Evolutionary conservation across 2,888 invertebrate species (phyloP).

Genomic region (Cynaeus angustus): DNA sequence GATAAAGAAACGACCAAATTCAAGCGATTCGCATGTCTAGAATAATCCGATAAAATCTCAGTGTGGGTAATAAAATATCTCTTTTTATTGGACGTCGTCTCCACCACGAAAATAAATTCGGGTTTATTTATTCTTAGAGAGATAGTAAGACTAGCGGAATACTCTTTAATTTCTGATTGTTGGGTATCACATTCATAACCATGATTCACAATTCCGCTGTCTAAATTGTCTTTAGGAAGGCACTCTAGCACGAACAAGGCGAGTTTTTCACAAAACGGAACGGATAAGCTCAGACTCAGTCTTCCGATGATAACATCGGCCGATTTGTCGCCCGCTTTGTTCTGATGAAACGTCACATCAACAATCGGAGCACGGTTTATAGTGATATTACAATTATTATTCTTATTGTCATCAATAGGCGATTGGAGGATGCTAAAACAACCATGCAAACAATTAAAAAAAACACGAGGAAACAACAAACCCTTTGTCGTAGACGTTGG

Average conservation of each 20-base stretch:
- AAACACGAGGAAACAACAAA: slow-evolving; percentile 59
- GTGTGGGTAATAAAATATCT: slow-evolving; percentile 77
- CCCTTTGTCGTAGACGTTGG: slow-evolving; percentile 76
- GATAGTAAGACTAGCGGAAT: slow-evolving; percentile 75
- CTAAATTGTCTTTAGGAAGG: slow-evolving; percentile 74
- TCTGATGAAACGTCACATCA: slow-evolving; percentile 80
- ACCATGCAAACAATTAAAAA: slow-evolving; percentile 5
- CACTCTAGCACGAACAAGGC: slow-evolving; percentile 69
- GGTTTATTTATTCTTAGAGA: slow-evolving; percentile 85
- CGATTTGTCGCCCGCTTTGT: slow-evolving; percentile 76
- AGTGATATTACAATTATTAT: slow-evolving; percentile 72
- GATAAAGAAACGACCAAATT: slow-evolving; percentile 78
- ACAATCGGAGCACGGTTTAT: slow-evolving; percentile 83
- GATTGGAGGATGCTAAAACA: slow-evolving; percentile 79
- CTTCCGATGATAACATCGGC: slow-evolving; percentile 84
- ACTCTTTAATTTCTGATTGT: slow-evolving; percentile 53
- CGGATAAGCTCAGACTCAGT: slow-evolving; percentile 81
- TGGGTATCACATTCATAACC: slow-evolving; percentile 80
- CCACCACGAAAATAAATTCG: slow-evolving; percentile 84
- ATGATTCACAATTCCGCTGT: slow-evolving; percentile 82
- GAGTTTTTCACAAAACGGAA: slow-evolving; percentile 78
- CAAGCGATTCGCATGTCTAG: slow-evolving; percentile 78
- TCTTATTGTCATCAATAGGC: slow-evolving; percentile 75
- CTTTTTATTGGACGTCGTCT: slow-evolving; percentile 75
- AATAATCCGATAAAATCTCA: slow-evolving; percentile 82